A percentile compares a stretch with the other conserved stretches of the same genome.
Evolutionary conservation across 2,888 invertebrate genomes (phyloP).

Genomic region (Sylvicola fuscatus): DNA sequence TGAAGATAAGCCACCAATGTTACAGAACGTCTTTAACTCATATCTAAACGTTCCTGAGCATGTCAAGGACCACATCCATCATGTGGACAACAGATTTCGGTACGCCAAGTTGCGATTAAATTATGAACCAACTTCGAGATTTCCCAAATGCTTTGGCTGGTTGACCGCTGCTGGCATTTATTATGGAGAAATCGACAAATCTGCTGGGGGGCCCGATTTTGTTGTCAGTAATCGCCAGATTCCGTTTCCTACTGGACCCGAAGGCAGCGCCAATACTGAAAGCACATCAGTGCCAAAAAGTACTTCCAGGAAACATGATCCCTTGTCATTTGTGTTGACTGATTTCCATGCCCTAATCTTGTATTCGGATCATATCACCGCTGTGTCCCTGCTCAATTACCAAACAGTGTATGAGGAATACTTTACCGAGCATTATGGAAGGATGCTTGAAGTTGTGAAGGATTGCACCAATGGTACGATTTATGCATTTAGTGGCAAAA

Average conservation of each 20-base stretch:
- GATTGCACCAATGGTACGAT: constrained; percentile 60
- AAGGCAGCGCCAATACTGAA: constrained; percentile 11
- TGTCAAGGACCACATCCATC: constrained; percentile 34
- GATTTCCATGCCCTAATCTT: constrained; percentile 79
- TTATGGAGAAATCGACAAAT: constrained; percentile 33
- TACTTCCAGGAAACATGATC: constrained; percentile 24
- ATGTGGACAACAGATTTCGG: constrained; percentile 47
- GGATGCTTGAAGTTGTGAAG: constrained; percentile 56
- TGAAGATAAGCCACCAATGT: constrained; percentile 51
- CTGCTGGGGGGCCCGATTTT: constrained; percentile 9
- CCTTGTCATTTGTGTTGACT: constrained; percentile 62
- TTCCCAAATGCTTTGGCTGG: constrained; percentile 72
- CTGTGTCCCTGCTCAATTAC: constrained; percentile 65
- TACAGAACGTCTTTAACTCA: constrained; percentile 44
- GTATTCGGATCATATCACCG: constrained; percentile 64
- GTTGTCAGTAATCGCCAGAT: constrained; percentile 8
- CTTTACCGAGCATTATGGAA: constrained; percentile 60
- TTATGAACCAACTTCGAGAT: constrained; percentile 39
- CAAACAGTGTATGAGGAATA: constrained; percentile 72
- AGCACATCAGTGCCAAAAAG: constrained; percentile 14
- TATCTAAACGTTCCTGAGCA: constrained; percentile 50
- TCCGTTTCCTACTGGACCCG: constrained; percentile 6
- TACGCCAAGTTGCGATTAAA: constrained; percentile 66
- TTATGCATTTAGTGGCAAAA: constrained; percentile 71
- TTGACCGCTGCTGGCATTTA: constrained; percentile 66